Conservation (phyloP, 2,797 vertebrate genomes). For the Chiloscyllium punctatum region DNA sequence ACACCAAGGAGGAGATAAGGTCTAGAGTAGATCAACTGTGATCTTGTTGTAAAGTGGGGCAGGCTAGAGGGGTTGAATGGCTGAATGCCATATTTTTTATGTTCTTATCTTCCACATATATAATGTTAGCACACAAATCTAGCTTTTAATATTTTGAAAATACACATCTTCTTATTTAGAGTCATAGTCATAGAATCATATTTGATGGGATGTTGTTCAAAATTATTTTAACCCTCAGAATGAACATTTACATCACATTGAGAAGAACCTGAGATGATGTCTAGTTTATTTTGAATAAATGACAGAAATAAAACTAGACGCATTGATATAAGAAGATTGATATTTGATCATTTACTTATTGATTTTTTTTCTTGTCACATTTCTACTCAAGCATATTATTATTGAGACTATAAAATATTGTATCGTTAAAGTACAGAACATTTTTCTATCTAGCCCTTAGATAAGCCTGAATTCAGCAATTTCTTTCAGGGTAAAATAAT, state of each 20-base stretch:
- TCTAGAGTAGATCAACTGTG: too few relatives aligned
- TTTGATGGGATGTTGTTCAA: background rate
- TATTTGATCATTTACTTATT: background rate
- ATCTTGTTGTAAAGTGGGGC: too few relatives aligned
- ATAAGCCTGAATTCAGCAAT: background rate
- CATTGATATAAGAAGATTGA: background rate
- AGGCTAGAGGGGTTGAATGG: too few relatives aligned
- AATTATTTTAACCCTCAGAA: background rate
- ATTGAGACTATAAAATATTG: background rate
- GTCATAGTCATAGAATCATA: background rate
- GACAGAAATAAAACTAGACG: background rate
- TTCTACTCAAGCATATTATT: background rate
- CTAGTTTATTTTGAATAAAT: background rate
- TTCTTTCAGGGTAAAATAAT: background rate
- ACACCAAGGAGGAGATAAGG: too few relatives aligned
- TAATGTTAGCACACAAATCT: background rate
- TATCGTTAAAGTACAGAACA: background rate
- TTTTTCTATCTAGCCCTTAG: background rate
- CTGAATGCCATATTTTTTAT: too few relatives aligned
- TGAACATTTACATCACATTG: background rate
- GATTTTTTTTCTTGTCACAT: background rate
- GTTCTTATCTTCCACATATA: background rate
- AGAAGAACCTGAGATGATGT: background rate
- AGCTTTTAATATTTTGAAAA: background rate
- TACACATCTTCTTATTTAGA: background rate